Base-by-base conservation (phyloP, 2,888 invertebrate genomes). In the Drosophila prostipennis region DNA sequence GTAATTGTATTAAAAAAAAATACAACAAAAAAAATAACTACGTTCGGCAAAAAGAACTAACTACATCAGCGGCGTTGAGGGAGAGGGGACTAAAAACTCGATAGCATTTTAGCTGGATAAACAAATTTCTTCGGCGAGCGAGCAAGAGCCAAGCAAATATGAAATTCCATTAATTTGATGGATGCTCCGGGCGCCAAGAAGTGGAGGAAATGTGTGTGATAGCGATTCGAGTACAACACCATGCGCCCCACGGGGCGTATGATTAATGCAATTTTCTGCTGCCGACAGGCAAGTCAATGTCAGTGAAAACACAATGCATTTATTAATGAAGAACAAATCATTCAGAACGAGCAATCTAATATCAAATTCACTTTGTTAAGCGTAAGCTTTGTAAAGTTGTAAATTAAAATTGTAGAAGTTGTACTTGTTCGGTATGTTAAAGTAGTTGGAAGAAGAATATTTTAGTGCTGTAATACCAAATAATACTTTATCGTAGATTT, bases 131-230 rank as follows among this genome's bases (percentile, higher is more conserved):
- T 46, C 6, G 49, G 16, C 34, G 40, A 56, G 37, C 11, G 45
- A 34, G 39, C 39, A 46, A 64, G 64, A 58, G 63, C 60, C 63
- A 59, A 49, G 55, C 70, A 77, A 80, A 85, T 76, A 71, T 60
- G 71, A 78, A 74, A 74, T 83, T 77, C 76, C 76, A 86, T 86
- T 83, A 76, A 82, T 72, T 70, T 78, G 77, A 79, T 77, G 72
- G 70, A 65, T 69, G 74, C 64, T 65, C n/a, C 29, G 6, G 71
- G 71, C 69, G 39, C 6, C 11, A 13, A 37, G 37, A 19, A 29
- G 34, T 8, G 29, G 19, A 19, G 11, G 29, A 36, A 60, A 39
- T 26, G 26, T 69, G 23, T 43, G 63, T 69, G 59, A 55, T 49
- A 36, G 51, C 29, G 36, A 19, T 60, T 46, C 54, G n/a, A 72